A percentile compares a stretch with the other conserved stretches of the same genome.
These are phyloP conservation scores for Willowsia nigromaculata DNA, from an alignment of 2,888 invertebrate genomes.

Conservation along the genomic window DNA sequence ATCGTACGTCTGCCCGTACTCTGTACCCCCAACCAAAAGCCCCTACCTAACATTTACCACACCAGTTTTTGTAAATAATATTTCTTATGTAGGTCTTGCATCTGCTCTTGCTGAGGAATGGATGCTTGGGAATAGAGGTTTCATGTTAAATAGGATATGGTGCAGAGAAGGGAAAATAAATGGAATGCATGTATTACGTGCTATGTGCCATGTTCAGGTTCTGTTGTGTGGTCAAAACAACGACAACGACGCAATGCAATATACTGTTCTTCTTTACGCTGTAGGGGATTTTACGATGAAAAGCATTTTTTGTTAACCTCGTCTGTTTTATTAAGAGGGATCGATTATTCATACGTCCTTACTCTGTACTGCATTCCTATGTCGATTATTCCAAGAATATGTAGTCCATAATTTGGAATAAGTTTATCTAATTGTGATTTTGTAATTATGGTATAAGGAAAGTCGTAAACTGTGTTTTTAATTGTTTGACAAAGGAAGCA, in stretches of 20 bases:
- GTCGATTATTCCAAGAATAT: constrained; percentile 39
- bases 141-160: not conserved
- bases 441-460: constrained; percentile 15
- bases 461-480: constrained; percentile 24
- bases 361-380: constrained; percentile 3
- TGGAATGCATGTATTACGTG: too few relatives aligned
- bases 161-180: too few relatives aligned
- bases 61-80: not conserved
- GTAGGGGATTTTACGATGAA: not conserved
- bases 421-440: constrained; percentile 13
- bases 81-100: too few relatives aligned
- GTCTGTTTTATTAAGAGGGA: not conserved
- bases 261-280: not conserved
- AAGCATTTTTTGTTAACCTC: not conserved
- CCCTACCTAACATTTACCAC: too few relatives aligned
- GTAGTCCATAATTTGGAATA: constrained; percentile 20
- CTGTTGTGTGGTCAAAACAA: constrained; percentile 24
- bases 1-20: too few relatives aligned
- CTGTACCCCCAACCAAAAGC: too few relatives aligned
- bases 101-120: too few relatives aligned
- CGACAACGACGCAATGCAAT: constrained; percentile 42
- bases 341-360: constrained; percentile 60
- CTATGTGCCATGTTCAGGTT: not conserved
- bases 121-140: not conserved
- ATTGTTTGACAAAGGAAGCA: constrained; percentile 46